phyloP scores from a whole-genome alignment of 53 echinoderm and acorn worm species.

The Antedon mediterranea region DNA sequence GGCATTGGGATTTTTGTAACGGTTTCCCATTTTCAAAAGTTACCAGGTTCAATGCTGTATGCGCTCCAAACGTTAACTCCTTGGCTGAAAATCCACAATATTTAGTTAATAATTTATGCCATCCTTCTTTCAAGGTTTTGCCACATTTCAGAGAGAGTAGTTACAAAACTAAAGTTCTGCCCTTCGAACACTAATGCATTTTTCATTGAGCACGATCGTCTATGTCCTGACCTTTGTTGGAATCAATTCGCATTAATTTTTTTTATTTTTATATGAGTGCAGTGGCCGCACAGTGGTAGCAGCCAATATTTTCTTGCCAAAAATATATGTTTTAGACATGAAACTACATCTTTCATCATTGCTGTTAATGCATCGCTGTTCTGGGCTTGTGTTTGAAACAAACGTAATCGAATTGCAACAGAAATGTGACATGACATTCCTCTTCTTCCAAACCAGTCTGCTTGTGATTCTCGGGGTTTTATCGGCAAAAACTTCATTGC shows the following conservation, averaged over 20 bases:
- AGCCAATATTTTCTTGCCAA: too few species aligned
- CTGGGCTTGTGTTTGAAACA: not conserved
- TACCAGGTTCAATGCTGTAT: too few species aligned
- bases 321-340: too few species aligned
- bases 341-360: too few species aligned
- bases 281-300: too few species aligned
- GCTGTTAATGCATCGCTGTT: slow-evolving; percentile 3
- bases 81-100: not conserved
- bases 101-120: slow-evolving; percentile 9
- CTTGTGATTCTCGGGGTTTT: not conserved
- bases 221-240: slow-evolving; percentile 7
- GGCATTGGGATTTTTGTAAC: too few species aligned
- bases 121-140: too few species aligned
- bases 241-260: not conserved
- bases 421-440: slow-evolving; percentile 3
- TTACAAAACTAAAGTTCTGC: not conserved
- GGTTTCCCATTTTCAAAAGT: too few species aligned
- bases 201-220: not conserved
- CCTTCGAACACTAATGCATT: not conserved
- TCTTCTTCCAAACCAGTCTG: slow-evolving; percentile 7
- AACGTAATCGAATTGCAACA: not conserved
- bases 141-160: too few species aligned
- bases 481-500: slow-evolving; percentile 3
- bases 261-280: too few species aligned
- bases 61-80: not conserved